Evolutionary conservation across 2,888 invertebrate species (phyloP), one percentile per base, ranked within the genome.

Genomic region (Dryococelus australis): DNA sequence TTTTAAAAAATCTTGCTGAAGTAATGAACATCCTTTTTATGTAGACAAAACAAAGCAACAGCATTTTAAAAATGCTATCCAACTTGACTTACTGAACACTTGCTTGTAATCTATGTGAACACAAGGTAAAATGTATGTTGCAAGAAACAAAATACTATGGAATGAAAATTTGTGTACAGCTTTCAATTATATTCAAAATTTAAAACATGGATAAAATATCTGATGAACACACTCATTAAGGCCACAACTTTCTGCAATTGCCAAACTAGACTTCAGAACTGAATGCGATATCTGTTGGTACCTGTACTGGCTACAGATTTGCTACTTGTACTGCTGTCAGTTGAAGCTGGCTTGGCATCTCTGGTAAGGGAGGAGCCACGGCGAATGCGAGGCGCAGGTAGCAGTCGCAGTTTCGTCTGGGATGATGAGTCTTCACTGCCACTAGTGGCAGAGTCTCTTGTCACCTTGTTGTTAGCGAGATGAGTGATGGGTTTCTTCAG

Each of bases 311-410:
- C 86, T 27, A 87, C 86, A 28, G 88, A 88, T 86, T 88, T 88
- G 53, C 65, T 65, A 65, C 87, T 88, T 10, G 79, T 27, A 80
- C 87, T 87, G 84, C 86, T 87, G 51, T 88, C 87, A 43, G 87
- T 80, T 43, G 87, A 88, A 3, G 80, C 85, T 35, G 87, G 86
- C 51, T 88, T 88, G 88, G 92, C 91, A 87, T 95, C 95, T 90
- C 95, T 94, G 8, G 94, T 94, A 84, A 93, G 90, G 0, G 95
- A 95, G 87, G 94, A 94, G 0, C 95, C 94, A 6, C 95, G 93
- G 81, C 95, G 92, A 43, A 91, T 89, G 43, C 90, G 89, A 27
- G 94, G 92, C 35, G 93, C 92, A 27, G 89, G 89, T 27, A 90
- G 89, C 53, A 91, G 89, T 8, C 90, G 89, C 28, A 91, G 86